These are phyloP conservation scores for Deilephila elpenor DNA, from an alignment of 2,888 invertebrate species.

Conservation along the genomic window DNA sequence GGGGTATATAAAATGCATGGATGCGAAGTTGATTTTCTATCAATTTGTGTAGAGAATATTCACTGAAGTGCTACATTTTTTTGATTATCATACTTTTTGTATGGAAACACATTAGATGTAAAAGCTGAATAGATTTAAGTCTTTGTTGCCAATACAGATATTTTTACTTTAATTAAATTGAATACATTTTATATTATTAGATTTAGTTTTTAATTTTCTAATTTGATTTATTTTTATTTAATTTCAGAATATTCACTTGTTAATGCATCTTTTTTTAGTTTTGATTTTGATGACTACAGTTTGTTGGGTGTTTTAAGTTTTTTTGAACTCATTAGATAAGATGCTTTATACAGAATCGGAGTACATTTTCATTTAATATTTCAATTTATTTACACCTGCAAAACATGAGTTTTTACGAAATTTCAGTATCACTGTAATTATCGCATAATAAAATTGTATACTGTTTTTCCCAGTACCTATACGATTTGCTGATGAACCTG, in stretches of 20 bases:
- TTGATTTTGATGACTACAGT: too few relatives aligned
- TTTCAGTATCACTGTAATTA: not conserved
- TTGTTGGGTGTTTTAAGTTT: too few relatives aligned
- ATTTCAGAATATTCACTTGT: too few relatives aligned
- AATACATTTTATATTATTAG: not conserved
- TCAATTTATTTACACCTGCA: not conserved
- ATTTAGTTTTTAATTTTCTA: too few relatives aligned
- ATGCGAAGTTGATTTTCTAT: slow-evolving; percentile 70
- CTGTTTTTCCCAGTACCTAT: slow-evolving; percentile 90
- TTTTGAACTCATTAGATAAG: too few relatives aligned
- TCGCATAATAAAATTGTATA: not conserved
- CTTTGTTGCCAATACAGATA: too few relatives aligned
- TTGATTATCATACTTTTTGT: slow-evolving; percentile 13
- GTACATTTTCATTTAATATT: too few relatives aligned
- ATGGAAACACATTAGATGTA: not conserved
- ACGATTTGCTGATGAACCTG: slow-evolving; percentile 97
- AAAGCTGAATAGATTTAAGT: too few relatives aligned
- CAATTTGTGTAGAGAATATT: slow-evolving; percentile 32
- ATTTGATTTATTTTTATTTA: too few relatives aligned
- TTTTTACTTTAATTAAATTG: not conserved
- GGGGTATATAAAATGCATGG: slow-evolving; percentile 67
- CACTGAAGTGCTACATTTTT: slow-evolving; percentile 21
- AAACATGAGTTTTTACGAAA: not conserved
- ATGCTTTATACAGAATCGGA: too few relatives aligned
- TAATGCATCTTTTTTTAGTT: too few relatives aligned